Percentiles rank a stretch among this genome's conserved stretches.
phyloP scores from a whole-genome alignment of 2,888 invertebrate species.

The Cyclophora punctaria region DNA sequence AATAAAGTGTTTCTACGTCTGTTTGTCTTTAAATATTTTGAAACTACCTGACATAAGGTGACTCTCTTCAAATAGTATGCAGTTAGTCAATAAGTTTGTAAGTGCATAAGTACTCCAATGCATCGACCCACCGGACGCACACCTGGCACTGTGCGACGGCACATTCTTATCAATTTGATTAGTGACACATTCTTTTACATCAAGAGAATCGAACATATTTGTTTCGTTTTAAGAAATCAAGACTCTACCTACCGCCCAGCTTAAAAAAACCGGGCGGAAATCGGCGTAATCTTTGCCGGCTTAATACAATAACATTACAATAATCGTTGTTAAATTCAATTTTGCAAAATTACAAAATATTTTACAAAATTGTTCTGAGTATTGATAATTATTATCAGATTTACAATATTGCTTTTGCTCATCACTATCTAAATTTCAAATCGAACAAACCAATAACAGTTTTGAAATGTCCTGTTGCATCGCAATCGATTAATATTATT shows the following conservation, averaged over 20 bases:
- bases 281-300: too few relatives aligned
- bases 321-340: neutral
- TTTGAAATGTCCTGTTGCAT: conserved; percentile 29
- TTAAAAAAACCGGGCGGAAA: too few relatives aligned
- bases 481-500: conserved; percentile 23
- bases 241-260: too few relatives aligned
- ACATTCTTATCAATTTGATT: conserved; percentile 42
- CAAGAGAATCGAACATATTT: too few relatives aligned
- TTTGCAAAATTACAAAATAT: conserved; percentile 5
- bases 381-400: neutral
- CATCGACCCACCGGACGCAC: conserved; percentile 64
- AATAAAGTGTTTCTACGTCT: too few relatives aligned
- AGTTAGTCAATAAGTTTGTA: too few relatives aligned
- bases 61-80: too few relatives aligned
- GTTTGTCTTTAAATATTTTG: too few relatives aligned
- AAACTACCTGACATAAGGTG: too few relatives aligned
- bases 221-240: too few relatives aligned
- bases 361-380: conserved; percentile 8
- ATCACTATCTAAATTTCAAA: conserved; percentile 31
- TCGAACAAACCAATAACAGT: conserved; percentile 28
- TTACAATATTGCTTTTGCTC: neutral
- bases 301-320: too few relatives aligned
- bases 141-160: conserved; percentile 41
- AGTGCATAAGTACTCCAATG: conserved; percentile 1
- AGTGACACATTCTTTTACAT: conserved; percentile 9